These are phyloP conservation scores for Myotis pilosus DNA, from an alignment of 2,797 vertebrate species.

Conservation along the genomic window DNA sequence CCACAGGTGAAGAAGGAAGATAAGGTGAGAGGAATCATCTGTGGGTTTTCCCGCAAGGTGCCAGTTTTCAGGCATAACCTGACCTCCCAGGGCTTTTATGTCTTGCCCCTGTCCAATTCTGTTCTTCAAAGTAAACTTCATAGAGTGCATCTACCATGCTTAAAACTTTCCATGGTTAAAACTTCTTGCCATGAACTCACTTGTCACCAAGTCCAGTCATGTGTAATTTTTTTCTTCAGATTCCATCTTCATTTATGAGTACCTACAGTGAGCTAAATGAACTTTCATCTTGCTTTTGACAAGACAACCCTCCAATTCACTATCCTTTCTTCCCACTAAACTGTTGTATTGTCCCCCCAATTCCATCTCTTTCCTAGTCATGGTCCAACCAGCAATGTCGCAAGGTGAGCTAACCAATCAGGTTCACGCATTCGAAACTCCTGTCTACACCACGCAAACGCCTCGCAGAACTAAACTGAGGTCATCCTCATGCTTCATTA, in stretches of 20 bases:
- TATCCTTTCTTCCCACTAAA: constrained; percentile 1
- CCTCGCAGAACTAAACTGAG: background rate
- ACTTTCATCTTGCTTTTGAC: background rate
- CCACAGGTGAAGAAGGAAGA: background rate
- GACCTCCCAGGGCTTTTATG: background rate
- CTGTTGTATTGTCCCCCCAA: background rate
- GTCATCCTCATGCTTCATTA: background rate
- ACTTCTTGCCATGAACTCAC: too few relatives aligned
- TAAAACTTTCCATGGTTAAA: too few relatives aligned
- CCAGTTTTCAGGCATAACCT: background rate
- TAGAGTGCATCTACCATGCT: too few relatives aligned
- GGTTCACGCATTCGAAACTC: background rate
- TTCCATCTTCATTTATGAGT: background rate
- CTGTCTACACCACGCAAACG: background rate
- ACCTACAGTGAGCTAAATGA: background rate
- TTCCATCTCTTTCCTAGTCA: background rate
- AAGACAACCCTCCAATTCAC: background rate
- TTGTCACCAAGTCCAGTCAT: background rate
- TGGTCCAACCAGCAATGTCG: background rate
- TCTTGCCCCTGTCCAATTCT: too few relatives aligned
- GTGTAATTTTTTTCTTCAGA: background rate
- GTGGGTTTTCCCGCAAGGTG: background rate
- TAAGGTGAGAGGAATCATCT: background rate
- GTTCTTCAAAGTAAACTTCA: too few relatives aligned
- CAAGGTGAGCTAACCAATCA: background rate